Evolutionary conservation across 2,797 vertebrate species (phyloP).

Genomic region (Mareca penelope): DNA sequence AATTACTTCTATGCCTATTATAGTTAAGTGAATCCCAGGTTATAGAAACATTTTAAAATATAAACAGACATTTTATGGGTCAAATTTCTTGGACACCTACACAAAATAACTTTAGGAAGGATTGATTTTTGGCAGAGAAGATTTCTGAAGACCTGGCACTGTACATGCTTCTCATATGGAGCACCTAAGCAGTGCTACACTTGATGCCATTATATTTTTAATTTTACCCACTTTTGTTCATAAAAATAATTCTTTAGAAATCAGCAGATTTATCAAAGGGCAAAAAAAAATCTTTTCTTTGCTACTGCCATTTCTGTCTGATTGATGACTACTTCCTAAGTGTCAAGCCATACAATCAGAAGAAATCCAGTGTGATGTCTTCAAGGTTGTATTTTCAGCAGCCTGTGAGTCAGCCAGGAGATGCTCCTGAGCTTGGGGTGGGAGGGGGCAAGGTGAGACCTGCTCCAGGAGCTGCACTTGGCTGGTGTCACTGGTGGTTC

Average conservation of each 20-base stretch:
- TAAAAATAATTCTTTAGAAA: neutral
- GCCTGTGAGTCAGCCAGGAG: rapidly evolving
- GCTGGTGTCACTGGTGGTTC: neutral
- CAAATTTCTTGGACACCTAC: neutral
- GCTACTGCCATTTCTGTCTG: neutral
- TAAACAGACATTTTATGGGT: neutral
- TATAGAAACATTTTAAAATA: neutral
- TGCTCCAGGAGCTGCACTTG: rapidly evolving
- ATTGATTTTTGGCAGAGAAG: neutral
- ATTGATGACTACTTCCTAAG: neutral
- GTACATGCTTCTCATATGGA: neutral
- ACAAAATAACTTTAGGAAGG: neutral
- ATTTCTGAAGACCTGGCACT: neutral
- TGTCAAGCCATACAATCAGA: neutral
- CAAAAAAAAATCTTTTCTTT: neutral
- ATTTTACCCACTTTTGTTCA: neutral
- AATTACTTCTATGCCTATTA: neutral
- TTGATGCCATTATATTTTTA: neutral
- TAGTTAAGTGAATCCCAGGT: neutral
- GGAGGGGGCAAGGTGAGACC: neutral
- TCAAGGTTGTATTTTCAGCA: neutral
- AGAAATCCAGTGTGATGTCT: neutral
- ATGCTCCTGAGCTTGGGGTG: neutral
- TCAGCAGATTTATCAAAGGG: neutral
- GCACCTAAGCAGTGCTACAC: neutral